Evolutionary conservation across 2,888 invertebrate species (phyloP).

Genomic region (Drosophila formosana): DNA sequence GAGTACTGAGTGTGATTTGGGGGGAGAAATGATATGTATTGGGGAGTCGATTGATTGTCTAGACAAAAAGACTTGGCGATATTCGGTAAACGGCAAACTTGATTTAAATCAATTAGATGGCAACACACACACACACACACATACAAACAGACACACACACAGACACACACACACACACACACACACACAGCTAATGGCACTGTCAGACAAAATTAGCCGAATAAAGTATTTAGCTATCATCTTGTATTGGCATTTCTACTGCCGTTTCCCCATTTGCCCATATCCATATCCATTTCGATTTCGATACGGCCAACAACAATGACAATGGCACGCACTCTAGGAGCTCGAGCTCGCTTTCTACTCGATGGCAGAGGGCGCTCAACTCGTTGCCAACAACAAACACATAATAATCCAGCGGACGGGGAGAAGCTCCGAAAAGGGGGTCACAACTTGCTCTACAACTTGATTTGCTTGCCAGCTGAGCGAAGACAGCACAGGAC

Average conservation of each 20-base stretch:
- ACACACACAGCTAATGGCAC: slow-evolving; percentile 43
- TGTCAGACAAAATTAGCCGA: slow-evolving; percentile 73
- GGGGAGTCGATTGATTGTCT: slow-evolving; percentile 60
- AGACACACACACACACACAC: slow-evolving; percentile 2
- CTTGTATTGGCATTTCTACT: slow-evolving; percentile 18
- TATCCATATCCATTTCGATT: slow-evolving; percentile 36
- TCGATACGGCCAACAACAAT: slow-evolving; percentile 43
- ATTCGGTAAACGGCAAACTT: slow-evolving; percentile 66
- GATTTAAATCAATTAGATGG: slow-evolving; percentile 79
- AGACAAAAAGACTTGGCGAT: slow-evolving; percentile 62
- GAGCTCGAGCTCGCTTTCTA: slow-evolving; percentile 3
- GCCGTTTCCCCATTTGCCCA: slow-evolving; percentile 20
- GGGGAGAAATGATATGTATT: background rate
- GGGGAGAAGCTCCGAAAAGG: slow-evolving; percentile 47
- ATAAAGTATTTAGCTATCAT: slow-evolving; percentile 68
- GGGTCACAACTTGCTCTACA: slow-evolving; percentile 77
- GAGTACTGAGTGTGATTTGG: background rate
- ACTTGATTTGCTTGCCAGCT: slow-evolving; percentile 71
- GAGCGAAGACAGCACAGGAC: slow-evolving; percentile 22
- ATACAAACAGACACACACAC: background rate
- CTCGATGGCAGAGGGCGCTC: slow-evolving; percentile 62
- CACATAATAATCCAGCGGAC: slow-evolving; percentile 57
- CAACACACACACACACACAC: slow-evolving; percentile 4
- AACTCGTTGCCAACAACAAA: slow-evolving; percentile 82
- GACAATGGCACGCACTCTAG: slow-evolving; percentile 68